Evolutionary conservation across 2,797 vertebrate genomes (phyloP), one percentile per base, ranked within the genome.

Genomic region (Delichon dasypus): DNA sequence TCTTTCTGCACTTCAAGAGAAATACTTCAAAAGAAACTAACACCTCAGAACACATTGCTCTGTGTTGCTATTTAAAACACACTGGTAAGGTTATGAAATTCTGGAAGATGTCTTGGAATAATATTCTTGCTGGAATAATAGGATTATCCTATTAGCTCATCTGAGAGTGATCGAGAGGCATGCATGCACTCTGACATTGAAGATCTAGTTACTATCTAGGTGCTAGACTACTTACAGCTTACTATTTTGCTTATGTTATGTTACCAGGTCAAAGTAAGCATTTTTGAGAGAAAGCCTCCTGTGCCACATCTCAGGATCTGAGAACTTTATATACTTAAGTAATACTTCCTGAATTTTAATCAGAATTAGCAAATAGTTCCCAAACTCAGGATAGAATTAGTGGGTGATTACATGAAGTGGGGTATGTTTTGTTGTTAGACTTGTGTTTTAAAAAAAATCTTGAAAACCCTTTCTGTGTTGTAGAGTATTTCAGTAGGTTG

Each of bases 41-140:
- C 79, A 36, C 48, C 25, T 74, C 26, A 25, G 82, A 73, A 62
- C 47, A 76, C 0, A 0, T 51, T 77, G 74, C 45, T 66, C 40
- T 38, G 8, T 67, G 72, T 53, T 77, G 25, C 44, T 85, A 5
- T 77, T 83, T 44, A 74, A 78, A 71, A 53, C 12, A 42, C 12
- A 14, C 25, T 0, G 0, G 6, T 73, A 79, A 75, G 17, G 27
- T 50, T 67, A 50, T 0, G 0, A 83, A 91, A 77, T 80, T 79
- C 40, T 91, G 51, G 55, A 70, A 70, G 21, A 50, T 8, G 4
- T 48, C 48, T 89, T 66, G 76, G 51, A 29, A 5, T 89, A 85
- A 70, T 73, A 47, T 23, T 85, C 16, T 76, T 79, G 36, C 30
- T 75, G 40, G 25, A 53, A 6, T 72, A 79, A 66, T 26, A 44